Conservation (phyloP, 2,888 invertebrate genomes). For the Amphipyra tragopoginis region DNA sequence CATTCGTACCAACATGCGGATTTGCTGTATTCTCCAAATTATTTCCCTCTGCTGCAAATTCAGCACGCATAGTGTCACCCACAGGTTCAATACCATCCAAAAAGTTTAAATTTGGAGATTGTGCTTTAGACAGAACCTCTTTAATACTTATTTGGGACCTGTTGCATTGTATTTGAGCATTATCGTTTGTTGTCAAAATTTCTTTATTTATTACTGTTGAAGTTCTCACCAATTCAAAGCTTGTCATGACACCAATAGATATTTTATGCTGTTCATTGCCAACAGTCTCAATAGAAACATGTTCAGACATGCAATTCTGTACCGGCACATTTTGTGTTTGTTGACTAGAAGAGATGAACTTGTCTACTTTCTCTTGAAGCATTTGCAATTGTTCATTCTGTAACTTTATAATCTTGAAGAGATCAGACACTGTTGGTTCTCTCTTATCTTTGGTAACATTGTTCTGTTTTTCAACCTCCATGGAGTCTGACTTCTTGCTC, state of each 20-base stretch:
- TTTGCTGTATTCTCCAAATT: slow-evolving; percentile 16
- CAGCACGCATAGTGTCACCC: slow-evolving; percentile 53
- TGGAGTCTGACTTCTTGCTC: slow-evolving; percentile 64
- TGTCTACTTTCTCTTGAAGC: slow-evolving; percentile 91
- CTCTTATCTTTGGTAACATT: slow-evolving; percentile 78
- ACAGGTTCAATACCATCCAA: slow-evolving; percentile 82
- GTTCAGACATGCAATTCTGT: slow-evolving; percentile 73
- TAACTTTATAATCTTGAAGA: slow-evolving; percentile 91
- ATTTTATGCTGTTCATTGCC: slow-evolving; percentile 87
- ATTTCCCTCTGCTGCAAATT: slow-evolving; percentile 40
- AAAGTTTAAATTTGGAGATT: slow-evolving; percentile 78
- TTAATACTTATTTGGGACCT: slow-evolving; percentile 84
- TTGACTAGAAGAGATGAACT: slow-evolving; percentile 78
- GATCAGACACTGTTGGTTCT: slow-evolving; percentile 89
- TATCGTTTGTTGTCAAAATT: slow-evolving; percentile 72
- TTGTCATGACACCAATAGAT: slow-evolving; percentile 93
- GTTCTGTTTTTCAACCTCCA: slow-evolving; percentile 75
- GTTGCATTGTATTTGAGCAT: slow-evolving; percentile 83
- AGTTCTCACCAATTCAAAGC: slow-evolving; percentile 91
- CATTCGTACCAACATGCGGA: slow-evolving; percentile 62
- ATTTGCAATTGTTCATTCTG: slow-evolving; percentile 92
- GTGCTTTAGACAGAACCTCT: slow-evolving; percentile 75
- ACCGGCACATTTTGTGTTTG: slow-evolving; percentile 62
- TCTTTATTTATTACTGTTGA: slow-evolving; percentile 86
- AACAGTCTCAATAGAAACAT: slow-evolving; percentile 74